These are phyloP conservation scores for Yponomeuta plumbellus DNA, from an alignment of 2,888 invertebrate genomes.

Conservation along the genomic window DNA sequence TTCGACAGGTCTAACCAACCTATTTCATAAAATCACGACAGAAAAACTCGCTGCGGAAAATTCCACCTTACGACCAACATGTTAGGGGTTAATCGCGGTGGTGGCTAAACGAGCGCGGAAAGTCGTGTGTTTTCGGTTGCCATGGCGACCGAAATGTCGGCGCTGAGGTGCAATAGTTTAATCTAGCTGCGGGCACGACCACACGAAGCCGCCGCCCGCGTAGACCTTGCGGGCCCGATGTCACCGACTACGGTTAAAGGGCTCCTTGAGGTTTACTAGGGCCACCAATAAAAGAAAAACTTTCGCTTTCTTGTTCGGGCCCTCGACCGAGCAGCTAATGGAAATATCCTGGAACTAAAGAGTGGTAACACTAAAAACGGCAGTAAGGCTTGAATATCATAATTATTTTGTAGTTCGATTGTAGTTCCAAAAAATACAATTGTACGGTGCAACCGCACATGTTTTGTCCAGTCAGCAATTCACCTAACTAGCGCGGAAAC, in stretches of 20 bases:
- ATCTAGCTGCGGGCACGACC: conserved; percentile 58
- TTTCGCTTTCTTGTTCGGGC: not conserved
- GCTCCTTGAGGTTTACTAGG: not conserved
- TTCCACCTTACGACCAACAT: not conserved
- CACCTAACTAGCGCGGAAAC: no score
- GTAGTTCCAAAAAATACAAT: not conserved
- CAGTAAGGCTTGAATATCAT: not conserved
- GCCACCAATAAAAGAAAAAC: not conserved
- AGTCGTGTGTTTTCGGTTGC: conserved; percentile 58
- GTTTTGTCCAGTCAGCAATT: no score
- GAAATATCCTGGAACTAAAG: not conserved
- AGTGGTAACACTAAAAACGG: not conserved
- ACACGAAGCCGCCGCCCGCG: conserved; percentile 33
- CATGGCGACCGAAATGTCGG: conserved; percentile 59
- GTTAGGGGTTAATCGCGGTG: not conserved
- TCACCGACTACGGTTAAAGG: conserved; percentile 22
- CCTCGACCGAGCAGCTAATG: not conserved
- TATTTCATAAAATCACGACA: conserved; percentile 49
- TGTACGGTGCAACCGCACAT: no score
- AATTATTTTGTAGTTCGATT: not conserved
- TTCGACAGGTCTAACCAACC: conserved; percentile 43
- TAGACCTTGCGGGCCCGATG: conserved; percentile 45
- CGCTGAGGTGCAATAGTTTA: conserved; percentile 64
- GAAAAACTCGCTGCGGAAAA: conserved; percentile 4
- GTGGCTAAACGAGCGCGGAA: conserved; percentile 24